Base-by-base conservation (phyloP, 2,888 invertebrate genomes). In the Geophilus truncorum region DNA sequence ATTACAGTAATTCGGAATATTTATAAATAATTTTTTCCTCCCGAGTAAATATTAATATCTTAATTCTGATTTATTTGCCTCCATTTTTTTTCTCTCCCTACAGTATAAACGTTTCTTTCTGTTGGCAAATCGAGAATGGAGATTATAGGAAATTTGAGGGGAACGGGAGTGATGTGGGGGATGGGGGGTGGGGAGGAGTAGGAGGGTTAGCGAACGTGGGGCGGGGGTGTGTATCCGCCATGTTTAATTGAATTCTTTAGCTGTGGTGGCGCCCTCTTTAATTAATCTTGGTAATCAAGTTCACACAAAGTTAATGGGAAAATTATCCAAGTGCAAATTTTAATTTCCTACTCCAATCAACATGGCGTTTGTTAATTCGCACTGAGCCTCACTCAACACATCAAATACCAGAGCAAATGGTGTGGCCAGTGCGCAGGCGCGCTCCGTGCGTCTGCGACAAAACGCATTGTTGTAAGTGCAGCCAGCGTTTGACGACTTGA, bases 251-350 rank as follows among this genome's bases (percentile, higher is more conserved):
- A 81, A 81, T 81, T 81, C 81, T 80, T 81, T 81, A 51, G 80
- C 62, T 78, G 77, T 77, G 36, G 80, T 81, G 81, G 32, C 78
- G 34, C 79, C 80, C 62, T 79, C 75, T 81, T 80, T 82, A 82
- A 82, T 82, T 82, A 82, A 82, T 80, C 80, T 81, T 77, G 81
- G 78, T 81, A 79, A 82, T 82, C 82, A 82, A 79, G 82, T 78
- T 79, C 78, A 77, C 82, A 57, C 57, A 78, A 82, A 81, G 77
- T 82, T 82, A 82, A 82, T 82, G 82, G 81, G 82, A 82, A 82
- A 82, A 82, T 82, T 82, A 82, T 82, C 82, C 82, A 82, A 78
- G 82, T 82, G 82, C 82, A 81, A 82, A 82, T 82, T 82, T 82
- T 82, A 82, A 82, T 82, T 82, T 82, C 79, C 70, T 45, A 81